phyloP scores from a whole-genome alignment of 1,140 invertebrate species.

The Trinorchestia longiramus region DNA sequence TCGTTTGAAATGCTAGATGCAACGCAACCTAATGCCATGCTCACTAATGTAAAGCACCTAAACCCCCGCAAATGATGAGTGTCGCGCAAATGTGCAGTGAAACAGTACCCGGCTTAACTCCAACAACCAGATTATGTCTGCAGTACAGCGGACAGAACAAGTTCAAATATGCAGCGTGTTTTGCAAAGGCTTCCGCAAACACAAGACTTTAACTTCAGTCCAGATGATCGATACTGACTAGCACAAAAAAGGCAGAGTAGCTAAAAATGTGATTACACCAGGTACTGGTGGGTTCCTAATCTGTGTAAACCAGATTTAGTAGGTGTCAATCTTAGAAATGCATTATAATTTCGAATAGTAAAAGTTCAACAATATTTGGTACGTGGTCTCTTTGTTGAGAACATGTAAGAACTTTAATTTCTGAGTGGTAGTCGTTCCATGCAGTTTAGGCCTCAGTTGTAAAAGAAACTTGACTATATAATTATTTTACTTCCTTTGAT shows the following conservation, averaged over 20 bases:
- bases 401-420: background rate
- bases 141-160: background rate
- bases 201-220: background rate
- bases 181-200: background rate
- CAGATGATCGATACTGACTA: background rate
- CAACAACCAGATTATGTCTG: background rate
- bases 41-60: background rate
- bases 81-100: background rate
- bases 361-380: no score
- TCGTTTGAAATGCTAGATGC: background rate
- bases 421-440: background rate
- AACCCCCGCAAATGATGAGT: background rate
- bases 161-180: background rate
- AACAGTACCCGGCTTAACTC: background rate
- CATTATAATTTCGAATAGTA: background rate
- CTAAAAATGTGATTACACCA: background rate
- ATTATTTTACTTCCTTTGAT: background rate
- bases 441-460: background rate
- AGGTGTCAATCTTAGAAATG: background rate
- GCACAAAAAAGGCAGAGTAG: background rate
- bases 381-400: no score
- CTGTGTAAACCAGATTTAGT: background rate
- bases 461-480: background rate
- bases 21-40: background rate
- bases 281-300: background rate